A percentile compares a stretch with the other conserved stretches of the same genome.
Evolutionary conservation across 2,888 invertebrate species (phyloP).

Genomic region (Agriopis leucophaearia): DNA sequence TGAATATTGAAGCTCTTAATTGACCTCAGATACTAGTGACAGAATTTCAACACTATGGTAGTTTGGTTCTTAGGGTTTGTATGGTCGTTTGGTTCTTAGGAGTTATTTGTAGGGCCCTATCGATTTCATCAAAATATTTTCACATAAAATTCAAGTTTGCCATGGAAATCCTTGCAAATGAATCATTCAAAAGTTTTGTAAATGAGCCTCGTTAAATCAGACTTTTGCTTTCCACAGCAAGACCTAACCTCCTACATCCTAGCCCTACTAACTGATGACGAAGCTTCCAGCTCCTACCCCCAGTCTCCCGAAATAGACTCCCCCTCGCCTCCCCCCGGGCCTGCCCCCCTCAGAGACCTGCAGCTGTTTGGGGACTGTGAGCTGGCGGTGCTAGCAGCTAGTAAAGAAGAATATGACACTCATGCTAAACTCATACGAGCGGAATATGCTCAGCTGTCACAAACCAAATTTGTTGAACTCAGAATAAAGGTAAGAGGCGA

Average conservation of each 20-base stretch:
- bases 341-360: conserved; percentile 66
- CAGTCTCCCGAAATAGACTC: conserved; percentile 40
- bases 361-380: conserved; percentile 79
- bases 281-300: conserved; percentile 61
- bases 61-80: too few relatives aligned
- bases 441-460: conserved; percentile 69
- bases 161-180: too few relatives aligned
- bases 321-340: conserved; percentile 39
- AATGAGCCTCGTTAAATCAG: too few relatives aligned
- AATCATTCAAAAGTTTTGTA: too few relatives aligned
- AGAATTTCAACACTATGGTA: too few relatives aligned
- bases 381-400: conserved; percentile 74
- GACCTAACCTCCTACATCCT: conserved; percentile 76
- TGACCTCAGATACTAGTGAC: too few relatives aligned
- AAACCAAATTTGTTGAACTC: conserved; percentile 68
- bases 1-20: too few relatives aligned
- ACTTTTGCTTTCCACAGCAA: conserved; percentile 59
- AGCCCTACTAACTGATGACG: conserved; percentile 78
- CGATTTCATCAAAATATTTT: too few relatives aligned
- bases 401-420: conserved; percentile 70
- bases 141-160: too few relatives aligned
- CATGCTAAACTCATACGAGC: conserved; percentile 76
- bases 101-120: too few relatives aligned
- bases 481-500: conserved; percentile 65
- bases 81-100: too few relatives aligned